Base-by-base conservation (phyloP, 2,888 invertebrate species). In the Pycnomerus fuliginosus region DNA sequence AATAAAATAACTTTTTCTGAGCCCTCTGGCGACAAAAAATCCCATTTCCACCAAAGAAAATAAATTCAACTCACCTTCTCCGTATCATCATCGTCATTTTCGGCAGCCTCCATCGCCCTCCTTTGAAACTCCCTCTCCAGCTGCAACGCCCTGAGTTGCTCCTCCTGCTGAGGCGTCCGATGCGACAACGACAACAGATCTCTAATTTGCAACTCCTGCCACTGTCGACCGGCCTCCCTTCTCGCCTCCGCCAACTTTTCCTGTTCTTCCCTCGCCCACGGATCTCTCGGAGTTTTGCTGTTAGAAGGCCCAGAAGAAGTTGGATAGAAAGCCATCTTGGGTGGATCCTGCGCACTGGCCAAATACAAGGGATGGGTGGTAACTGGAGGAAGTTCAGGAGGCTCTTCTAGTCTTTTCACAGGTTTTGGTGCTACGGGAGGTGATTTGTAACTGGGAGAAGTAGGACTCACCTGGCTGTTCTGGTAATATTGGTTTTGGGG, bases 41-140 rank as follows among this genome's bases (percentile, higher is more conserved):
- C n/a, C n/a, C n/a, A n/a, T n/a, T n/a, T n/a, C n/a, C n/a, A n/a
- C n/a, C n/a, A n/a, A n/a, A n/a, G n/a, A n/a, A n/a, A n/a, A n/a
- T n/a, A n/a, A n/a, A n/a, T n/a, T n/a, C n/a, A 23, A 24, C 15
- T 5, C 65, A 85, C 76, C 66, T 83, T 75, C 68, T 84, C 76
- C 62, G 78, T 76, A 35, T 86, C 86, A 34, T 86, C 86, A 38
- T 84, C 86, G 58, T 82, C 85, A 50, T 81, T 81, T 53, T 78
- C 82, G 42, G 79, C 81, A 17, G 80, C 79, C 72, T 92, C 90
- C 64, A 87, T 85, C 2, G 93, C 94, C 31, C 96, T 78, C 33
- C 91, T 80, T 68, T 96, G 94, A 70, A 97, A 97, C 72, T 97
- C 96, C 46, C 90, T 79, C 68, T 97, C 96, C n/a, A 96, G 75